Conservation (phyloP, 2,888 invertebrate species). For the Creontiades dilutus region DNA sequence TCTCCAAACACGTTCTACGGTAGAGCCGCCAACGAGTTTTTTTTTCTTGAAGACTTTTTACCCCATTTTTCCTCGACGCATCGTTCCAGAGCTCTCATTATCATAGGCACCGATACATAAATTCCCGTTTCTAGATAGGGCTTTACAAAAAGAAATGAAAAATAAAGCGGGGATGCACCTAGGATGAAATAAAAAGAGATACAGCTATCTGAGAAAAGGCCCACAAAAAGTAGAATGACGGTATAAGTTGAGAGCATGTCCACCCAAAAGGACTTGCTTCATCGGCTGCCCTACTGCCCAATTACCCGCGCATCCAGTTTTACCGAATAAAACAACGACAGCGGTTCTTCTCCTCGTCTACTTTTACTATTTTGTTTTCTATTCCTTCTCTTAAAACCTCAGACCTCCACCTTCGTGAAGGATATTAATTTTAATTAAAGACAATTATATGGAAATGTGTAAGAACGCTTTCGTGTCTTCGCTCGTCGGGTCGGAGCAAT, state of each 20-base stretch:
- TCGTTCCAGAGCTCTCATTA: constrained; percentile 28
- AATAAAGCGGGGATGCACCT: background rate
- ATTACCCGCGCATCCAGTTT: constrained; percentile 58
- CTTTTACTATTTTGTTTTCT: background rate
- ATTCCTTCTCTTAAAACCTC: background rate
- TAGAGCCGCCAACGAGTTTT: background rate
- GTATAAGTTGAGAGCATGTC: constrained; percentile 53
- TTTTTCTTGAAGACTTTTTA: background rate
- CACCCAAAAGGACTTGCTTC: constrained; percentile 41
- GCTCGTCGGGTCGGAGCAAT: background rate
- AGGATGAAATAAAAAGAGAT: constrained; percentile 35
- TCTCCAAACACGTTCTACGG: constrained; percentile 2
- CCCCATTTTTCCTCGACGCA: background rate
- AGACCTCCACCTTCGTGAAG: background rate
- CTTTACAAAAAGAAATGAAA: background rate
- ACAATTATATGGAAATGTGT: background rate
- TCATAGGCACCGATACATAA: constrained; percentile 30
- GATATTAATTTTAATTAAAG: constrained; percentile 48
- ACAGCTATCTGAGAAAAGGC: background rate
- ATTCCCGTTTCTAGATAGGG: constrained; percentile 30
- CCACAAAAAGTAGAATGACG: constrained; percentile 7
- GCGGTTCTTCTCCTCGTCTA: background rate
- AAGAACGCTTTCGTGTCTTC: background rate
- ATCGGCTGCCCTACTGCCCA: constrained; percentile 50
- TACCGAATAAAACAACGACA: constrained; percentile 45